Percentiles rank a stretch among this genome's conserved stretches.
Conservation (phyloP, 2,888 invertebrate genomes). For the Electrophaes corylata region DNA sequence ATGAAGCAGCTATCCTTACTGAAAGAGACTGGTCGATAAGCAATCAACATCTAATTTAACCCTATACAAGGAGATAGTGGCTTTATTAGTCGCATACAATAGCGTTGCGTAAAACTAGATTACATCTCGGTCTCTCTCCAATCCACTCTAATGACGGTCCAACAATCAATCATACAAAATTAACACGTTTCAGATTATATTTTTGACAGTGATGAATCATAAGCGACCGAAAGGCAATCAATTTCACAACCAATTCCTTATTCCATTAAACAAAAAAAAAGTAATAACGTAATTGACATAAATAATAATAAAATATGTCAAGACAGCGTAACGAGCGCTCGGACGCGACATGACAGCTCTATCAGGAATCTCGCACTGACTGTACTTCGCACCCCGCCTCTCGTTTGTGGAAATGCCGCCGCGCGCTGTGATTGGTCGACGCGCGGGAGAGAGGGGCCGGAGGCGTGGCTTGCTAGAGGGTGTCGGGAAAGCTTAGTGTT, state of each 20-base stretch:
- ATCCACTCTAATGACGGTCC: slow-evolving; percentile 67
- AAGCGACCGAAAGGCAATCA: slow-evolving; percentile 82
- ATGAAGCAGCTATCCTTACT: background rate
- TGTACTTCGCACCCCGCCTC: slow-evolving; percentile 46
- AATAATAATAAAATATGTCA: slow-evolving; percentile 84
- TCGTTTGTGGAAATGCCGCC: slow-evolving; percentile 51
- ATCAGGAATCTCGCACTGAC: slow-evolving; percentile 78
- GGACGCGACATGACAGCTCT: slow-evolving; percentile 82
- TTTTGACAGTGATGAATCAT: slow-evolving; percentile 83
- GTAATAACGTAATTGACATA: slow-evolving; percentile 84
- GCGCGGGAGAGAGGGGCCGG: slow-evolving; percentile 36
- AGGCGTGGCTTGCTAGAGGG: slow-evolving; percentile 54
- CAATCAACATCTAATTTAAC: slow-evolving; percentile 57
- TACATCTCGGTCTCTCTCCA: slow-evolving; percentile 54
- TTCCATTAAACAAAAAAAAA: slow-evolving; percentile 82
- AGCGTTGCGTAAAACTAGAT: slow-evolving; percentile 79
- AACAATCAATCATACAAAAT: slow-evolving; percentile 82
- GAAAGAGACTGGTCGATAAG: slow-evolving; percentile 46
- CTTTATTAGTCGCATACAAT: slow-evolving; percentile 59
- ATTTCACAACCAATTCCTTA: slow-evolving; percentile 83
- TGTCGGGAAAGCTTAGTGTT: slow-evolving; percentile 75
- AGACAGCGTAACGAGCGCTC: slow-evolving; percentile 79
- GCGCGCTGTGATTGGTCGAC: slow-evolving; percentile 55
- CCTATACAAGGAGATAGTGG: slow-evolving; percentile 43
- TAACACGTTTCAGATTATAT: slow-evolving; percentile 81